phyloP scores from a whole-genome alignment of 2,113 vertebrate species.

The Cathartes aura region DNA sequence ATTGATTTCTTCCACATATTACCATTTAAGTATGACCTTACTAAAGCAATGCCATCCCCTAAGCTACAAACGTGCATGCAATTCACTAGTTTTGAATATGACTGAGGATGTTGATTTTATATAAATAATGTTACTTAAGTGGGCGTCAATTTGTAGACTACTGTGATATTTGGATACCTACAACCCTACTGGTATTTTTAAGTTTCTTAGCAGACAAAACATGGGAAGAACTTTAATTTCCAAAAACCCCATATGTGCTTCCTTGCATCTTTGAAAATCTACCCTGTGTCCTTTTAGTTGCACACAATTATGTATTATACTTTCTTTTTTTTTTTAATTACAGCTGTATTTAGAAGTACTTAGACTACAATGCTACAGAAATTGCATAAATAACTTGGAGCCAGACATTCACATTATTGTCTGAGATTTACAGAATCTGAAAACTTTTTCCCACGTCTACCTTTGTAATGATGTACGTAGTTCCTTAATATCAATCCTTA shows the following conservation, averaged over 20 bases:
- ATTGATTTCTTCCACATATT: not conserved
- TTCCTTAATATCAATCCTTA: not conserved
- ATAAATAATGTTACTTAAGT: not conserved
- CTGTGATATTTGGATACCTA: not conserved
- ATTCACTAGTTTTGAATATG: not conserved
- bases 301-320: not conserved
- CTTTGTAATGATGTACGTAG: not conserved
- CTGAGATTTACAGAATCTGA: not conserved
- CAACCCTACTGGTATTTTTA: not conserved
- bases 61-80: not conserved
- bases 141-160: not conserved
- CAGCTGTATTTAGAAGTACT: not conserved
- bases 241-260: not conserved
- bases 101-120: not conserved
- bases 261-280: not conserved
- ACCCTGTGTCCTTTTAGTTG: not conserved
- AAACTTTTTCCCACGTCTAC: not conserved
- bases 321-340: not conserved
- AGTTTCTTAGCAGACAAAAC: not conserved
- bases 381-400: not conserved
- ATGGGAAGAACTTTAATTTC: not conserved
- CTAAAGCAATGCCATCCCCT: not conserved
- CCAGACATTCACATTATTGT: not conserved
- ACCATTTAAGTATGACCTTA: not conserved
- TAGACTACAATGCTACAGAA: not conserved